phyloP scores from a whole-genome alignment of 2,888 invertebrate genomes.

The Andrena trimmerana region DNA sequence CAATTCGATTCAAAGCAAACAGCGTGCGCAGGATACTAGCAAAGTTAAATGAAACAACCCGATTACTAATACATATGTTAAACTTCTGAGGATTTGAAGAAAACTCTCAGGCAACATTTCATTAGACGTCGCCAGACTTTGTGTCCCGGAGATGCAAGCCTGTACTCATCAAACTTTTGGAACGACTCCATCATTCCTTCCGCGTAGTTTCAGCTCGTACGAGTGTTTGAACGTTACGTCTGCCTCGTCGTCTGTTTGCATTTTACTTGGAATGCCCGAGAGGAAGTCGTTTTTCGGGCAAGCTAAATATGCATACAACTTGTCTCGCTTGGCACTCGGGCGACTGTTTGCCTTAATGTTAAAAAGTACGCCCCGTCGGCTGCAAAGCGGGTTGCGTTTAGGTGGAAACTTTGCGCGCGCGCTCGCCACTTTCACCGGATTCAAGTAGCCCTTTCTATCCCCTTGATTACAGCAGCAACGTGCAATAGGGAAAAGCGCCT shows the following conservation, averaged over 20 bases:
- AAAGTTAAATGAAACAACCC: background rate
- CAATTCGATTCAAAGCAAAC: background rate
- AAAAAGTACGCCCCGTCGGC: background rate
- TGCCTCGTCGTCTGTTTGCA: slow-evolving; percentile 25
- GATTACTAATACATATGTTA: background rate
- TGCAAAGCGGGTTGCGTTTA: background rate
- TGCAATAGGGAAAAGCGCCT: no score
- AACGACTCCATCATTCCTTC: background rate
- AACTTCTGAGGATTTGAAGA: background rate
- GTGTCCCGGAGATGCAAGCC: no score
- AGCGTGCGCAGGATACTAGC: no score
- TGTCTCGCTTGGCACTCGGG: slow-evolving; percentile 7
- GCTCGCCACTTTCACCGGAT: background rate
- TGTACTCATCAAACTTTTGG: background rate
- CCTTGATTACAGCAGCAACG: background rate
- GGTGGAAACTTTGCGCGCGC: background rate
- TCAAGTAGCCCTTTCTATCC: background rate
- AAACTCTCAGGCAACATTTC: no score
- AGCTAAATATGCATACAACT: slow-evolving; percentile 38
- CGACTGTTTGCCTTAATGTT: slow-evolving; percentile 29
- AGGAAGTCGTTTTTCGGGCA: slow-evolving; percentile 28
- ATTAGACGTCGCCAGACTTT: no score
- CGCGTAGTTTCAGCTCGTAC: background rate
- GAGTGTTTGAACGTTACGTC: background rate
- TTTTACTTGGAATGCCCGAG: slow-evolving; percentile 19